Evolutionary conservation across 2,888 invertebrate species (phyloP).

Genomic region (Apotomis betuletana): DNA sequence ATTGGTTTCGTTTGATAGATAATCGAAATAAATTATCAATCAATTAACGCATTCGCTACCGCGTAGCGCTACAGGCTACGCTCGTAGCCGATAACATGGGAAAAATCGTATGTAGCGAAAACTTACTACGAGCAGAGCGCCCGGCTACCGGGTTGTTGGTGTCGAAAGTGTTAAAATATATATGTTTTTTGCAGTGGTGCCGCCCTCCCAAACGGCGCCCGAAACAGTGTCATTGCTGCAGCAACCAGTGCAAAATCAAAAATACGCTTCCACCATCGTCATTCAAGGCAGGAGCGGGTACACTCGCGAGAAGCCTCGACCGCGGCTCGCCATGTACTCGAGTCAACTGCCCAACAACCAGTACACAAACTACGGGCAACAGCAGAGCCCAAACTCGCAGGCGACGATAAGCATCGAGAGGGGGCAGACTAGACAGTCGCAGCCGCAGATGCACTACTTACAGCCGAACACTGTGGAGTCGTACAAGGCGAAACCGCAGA

Average conservation of each 20-base stretch:
- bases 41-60: too few species aligned
- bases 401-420: conserved; percentile 36
- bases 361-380: conserved; percentile 60
- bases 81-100: too few species aligned
- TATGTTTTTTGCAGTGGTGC: conserved; percentile 49
- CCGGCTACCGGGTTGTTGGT: too few species aligned
- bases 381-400: conserved; percentile 49
- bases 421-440: conserved; percentile 45
- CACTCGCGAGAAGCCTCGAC: conserved; percentile 67
- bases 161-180: too few species aligned
- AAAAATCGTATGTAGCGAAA: too few species aligned
- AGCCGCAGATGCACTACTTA: conserved; percentile 68
- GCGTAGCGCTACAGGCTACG: too few species aligned
- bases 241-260: conserved; percentile 70
- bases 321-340: conserved; percentile 63
- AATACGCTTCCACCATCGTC: conserved; percentile 69
- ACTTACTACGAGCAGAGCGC: too few species aligned
- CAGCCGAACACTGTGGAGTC: conserved; percentile 60
- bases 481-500: conserved; percentile 64
- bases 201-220: conserved; percentile 79
- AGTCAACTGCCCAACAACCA: conserved; percentile 55
- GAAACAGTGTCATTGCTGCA: conserved; percentile 79
- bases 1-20: too few species aligned
- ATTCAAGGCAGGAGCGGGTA: conserved; percentile 69
- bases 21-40: too few species aligned